phyloP scores from a whole-genome alignment of 2,888 invertebrate species.

The Eristalis pertinax region DNA sequence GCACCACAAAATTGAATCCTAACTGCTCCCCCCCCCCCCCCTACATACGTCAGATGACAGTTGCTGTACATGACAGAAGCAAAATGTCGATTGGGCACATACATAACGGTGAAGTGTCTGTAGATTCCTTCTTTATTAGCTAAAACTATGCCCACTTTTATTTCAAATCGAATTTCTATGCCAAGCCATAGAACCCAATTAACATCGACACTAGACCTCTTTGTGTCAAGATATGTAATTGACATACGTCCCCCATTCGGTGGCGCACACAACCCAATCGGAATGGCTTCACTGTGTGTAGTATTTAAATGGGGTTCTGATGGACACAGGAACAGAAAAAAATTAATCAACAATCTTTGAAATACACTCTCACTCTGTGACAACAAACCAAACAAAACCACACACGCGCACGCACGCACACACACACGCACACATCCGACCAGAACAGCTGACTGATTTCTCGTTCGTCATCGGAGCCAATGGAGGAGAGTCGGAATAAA shows the following conservation, averaged over 20 bases:
- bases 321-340: not conserved
- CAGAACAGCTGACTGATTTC: slow-evolving; percentile 66
- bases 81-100: not conserved
- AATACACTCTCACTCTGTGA: not conserved
- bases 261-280: not conserved
- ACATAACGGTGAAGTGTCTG: not conserved
- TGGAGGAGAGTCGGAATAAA: not conserved
- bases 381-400: slow-evolving; percentile 41
- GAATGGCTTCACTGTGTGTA: not conserved
- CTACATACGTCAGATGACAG: not conserved
- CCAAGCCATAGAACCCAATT: not conserved
- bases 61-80: not conserved
- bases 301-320: not conserved
- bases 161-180: not conserved
- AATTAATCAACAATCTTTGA: slow-evolving; percentile 23
- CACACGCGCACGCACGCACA: slow-evolving; percentile 10
- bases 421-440: not conserved
- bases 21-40: no score
- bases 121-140: not conserved
- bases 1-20: not conserved
- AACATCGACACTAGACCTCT: slow-evolving; percentile 1
- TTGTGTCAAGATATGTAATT: slow-evolving; percentile 10
- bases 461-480: slow-evolving; percentile 37
- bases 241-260: slow-evolving; percentile 1
- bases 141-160: not conserved